Evolutionary conservation across 2,113 vertebrate species (phyloP), one percentile per base, ranked within the genome.

Genomic region (Myiopsitta monachus): DNA sequence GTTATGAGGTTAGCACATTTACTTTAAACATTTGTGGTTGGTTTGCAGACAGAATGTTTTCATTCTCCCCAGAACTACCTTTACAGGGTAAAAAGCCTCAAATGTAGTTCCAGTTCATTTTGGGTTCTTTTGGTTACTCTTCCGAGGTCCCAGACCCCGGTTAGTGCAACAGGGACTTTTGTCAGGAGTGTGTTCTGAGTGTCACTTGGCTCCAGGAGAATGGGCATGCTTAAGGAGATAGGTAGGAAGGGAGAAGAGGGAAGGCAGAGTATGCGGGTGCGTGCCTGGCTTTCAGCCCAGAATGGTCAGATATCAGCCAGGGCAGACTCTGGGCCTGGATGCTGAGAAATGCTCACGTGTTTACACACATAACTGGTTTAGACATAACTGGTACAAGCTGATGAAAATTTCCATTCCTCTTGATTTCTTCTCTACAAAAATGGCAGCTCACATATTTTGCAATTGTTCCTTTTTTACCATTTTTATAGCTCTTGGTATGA

Each of bases 271-370:
- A 6, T 38, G 39, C 16, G 16, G 12, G 11, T 0, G 3, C 16
- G 18, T 3, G 14, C 31, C 33, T 64, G 36, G 18, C 19, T 84
- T 52, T 80, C n/a, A 11, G 8, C 64, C n/a, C 55, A 19, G 14
- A 1, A 0, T 13, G 16, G n/a, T 30, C 66, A 55, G 23, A 38
- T 54, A 23, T 54, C 17, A 49, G 11, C 46, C 61, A 73, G 66
- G 54, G 41, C 19, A 67, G 17, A 27, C 27, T 16, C 27, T 44
- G 46, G 15, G 19, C 39, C 33, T 39, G 43, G 66, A 23, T 62
- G n/a, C 74, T 51, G 13, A 46, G 33, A 36, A 69, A 30, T 1
- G 1, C 30, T 79, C 2, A 0, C 2, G 2, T 46, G 9, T 39
- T 43, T 75, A 43, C 55, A 11, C 18, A 13, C 14, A 6, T 72